A percentile compares a stretch with the other conserved stretches of the same genome.
phyloP scores from a whole-genome alignment of 2,113 vertebrate genomes.

The Salvator merianae region DNA sequence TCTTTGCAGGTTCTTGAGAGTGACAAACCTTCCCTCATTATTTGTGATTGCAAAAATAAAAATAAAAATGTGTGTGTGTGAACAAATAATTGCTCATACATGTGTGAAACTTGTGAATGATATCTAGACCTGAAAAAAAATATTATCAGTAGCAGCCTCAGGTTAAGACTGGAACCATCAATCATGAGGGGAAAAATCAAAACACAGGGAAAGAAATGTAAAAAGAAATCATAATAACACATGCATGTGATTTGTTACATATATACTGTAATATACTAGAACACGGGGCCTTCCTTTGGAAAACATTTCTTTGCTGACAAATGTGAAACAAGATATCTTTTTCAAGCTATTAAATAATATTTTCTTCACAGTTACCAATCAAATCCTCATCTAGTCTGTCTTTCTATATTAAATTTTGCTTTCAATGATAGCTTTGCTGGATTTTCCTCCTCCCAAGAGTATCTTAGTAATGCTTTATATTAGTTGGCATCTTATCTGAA shows the following conservation, averaged over 20 bases:
- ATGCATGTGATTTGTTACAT: not conserved
- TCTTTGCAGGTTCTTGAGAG: no score
- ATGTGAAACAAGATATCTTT: not conserved
- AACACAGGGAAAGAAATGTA: no score
- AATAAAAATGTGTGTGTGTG: no score
- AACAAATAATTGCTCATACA: no score
- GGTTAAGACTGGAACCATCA: not conserved
- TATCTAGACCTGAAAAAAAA: not conserved
- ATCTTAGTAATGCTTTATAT: not conserved
- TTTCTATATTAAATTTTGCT: not conserved
- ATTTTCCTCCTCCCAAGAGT: not conserved
- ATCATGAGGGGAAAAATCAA: no score
- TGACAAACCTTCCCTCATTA: no score
- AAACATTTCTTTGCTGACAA: not conserved
- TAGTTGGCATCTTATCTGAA: slow-evolving; percentile 5
- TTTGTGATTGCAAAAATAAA: no score
- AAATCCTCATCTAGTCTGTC: not conserved
- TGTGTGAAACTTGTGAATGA: no score
- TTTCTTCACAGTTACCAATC: not conserved
- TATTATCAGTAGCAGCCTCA: not conserved
- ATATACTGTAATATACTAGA: not conserved
- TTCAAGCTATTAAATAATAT: not conserved
- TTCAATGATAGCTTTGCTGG: not conserved
- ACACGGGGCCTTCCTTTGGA: not conserved
- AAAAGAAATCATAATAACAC: not conserved